These are phyloP conservation scores for Momotus momota DNA, from an alignment of 2,797 vertebrate genomes.

Conservation along the genomic window DNA sequence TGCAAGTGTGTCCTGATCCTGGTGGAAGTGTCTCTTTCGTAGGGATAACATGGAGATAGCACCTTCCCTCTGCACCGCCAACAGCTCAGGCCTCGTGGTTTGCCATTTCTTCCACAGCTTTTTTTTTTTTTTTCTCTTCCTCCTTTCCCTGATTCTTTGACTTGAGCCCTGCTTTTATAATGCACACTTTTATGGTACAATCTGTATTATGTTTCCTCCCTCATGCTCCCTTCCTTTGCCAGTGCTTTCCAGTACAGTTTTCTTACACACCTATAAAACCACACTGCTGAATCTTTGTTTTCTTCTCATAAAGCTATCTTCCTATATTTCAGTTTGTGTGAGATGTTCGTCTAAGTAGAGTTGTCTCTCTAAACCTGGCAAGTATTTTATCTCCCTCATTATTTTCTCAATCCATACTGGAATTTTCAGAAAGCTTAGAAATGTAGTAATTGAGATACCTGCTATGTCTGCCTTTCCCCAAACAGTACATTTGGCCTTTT, in stretches of 20 bases:
- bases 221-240: background rate
- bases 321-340: background rate
- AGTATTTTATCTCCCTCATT: background rate
- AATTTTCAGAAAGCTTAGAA: background rate
- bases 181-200: background rate
- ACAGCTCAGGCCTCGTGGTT: fast-evolving
- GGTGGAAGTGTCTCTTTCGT: background rate
- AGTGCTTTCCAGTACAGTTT: background rate
- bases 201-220: background rate
- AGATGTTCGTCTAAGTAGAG: background rate
- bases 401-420: background rate
- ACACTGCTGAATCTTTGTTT: background rate
- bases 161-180: background rate
- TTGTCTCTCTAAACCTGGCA: background rate
- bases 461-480: background rate
- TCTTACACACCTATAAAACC: background rate
- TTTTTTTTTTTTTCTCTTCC: background rate
- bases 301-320: background rate
- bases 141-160: background rate
- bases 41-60: background rate
- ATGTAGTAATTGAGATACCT: background rate
- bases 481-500: background rate
- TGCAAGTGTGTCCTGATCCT: background rate
- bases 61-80: fast-evolving
- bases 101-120: background rate